Evolutionary conservation across 2,113 vertebrate genomes (phyloP), one percentile per base, ranked within the genome.

Genomic region (Amazona vittata): DNA sequence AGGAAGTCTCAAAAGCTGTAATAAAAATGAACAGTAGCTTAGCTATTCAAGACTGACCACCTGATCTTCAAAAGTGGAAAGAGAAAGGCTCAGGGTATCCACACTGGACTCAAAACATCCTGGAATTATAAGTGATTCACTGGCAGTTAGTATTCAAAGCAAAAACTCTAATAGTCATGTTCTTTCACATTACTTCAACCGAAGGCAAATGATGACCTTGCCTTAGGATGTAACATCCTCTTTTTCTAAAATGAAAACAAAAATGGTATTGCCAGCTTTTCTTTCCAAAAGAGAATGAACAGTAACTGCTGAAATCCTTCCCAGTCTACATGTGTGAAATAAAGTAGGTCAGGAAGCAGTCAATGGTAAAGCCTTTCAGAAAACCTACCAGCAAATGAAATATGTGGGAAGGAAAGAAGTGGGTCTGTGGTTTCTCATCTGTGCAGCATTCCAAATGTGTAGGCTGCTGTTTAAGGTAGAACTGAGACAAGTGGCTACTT

Each of bases 321-420:
- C 35, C 0, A 0, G 33, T 86, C 60, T 88, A 46, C 79, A 81
- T 1, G 24, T 63, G n/a, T 55, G 22, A 94, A 91, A 90, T 63
- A 89, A 95, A 95, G 81, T 94, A 92, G 80, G 68, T 90, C 89
- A 95, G 55, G 89, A 91, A 89, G 47, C 47, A 95, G 70, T 84
- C 77, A 92, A 77, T 83, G 79, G 53, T 53, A 92, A 92, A 92
- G 46, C 16, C 79, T 90, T 83, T 90, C 80, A 83, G 86, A 77
- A 96, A 80, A 95, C 57, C 63, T 69, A 94, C 26, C 63, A 88
- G 75, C 44, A 60, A 89, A 94, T 71, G 22, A 96, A 84, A 91
- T 18, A 67, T 4, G 10, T 71, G 73, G 65, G 89, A 95, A 92
- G 37, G 19, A 86, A 96, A 88, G 60, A 78, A 89, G 37, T 22